Conservation (phyloP, 2,113 vertebrate species). For the Ceyx margarethae region DNA sequence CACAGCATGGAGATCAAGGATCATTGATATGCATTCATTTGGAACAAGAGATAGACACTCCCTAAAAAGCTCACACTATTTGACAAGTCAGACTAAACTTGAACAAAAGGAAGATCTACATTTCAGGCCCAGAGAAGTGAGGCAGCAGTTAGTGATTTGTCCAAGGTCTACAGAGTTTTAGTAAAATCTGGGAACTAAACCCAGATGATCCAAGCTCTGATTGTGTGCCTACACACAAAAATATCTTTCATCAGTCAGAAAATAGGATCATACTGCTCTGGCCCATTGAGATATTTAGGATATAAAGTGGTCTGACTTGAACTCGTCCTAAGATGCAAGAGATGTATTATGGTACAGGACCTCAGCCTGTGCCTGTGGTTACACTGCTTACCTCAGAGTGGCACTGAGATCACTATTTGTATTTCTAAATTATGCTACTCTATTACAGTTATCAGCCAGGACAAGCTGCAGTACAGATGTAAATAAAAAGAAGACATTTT, state of each 20-base stretch:
- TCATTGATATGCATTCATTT: not conserved
- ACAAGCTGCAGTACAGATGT: not conserved
- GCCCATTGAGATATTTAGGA: not conserved
- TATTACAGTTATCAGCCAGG: not conserved
- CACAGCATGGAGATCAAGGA: not conserved
- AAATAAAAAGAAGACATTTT: not conserved
- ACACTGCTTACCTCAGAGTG: not conserved
- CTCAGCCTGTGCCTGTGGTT: not conserved
- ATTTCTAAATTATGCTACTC: not conserved
- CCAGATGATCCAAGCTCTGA: not conserved
- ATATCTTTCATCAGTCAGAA: not conserved
- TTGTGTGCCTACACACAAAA: not conserved
- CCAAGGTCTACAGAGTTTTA: not conserved
- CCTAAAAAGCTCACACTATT: not conserved
- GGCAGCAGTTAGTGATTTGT: not conserved
- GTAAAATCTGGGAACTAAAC: not conserved
- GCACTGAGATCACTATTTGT: not conserved
- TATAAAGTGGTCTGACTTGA: not conserved
- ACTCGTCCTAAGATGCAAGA: not conserved
- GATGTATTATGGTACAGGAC: not conserved
- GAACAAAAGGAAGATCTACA: not conserved
- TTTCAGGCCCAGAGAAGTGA: not conserved
- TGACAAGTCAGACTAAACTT: not conserved
- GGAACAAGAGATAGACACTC: not conserved
- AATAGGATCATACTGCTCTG: not conserved